These are phyloP conservation scores for Laticauda colubrina DNA, from an alignment of 2,113 vertebrate genomes.

Conservation along the genomic window DNA sequence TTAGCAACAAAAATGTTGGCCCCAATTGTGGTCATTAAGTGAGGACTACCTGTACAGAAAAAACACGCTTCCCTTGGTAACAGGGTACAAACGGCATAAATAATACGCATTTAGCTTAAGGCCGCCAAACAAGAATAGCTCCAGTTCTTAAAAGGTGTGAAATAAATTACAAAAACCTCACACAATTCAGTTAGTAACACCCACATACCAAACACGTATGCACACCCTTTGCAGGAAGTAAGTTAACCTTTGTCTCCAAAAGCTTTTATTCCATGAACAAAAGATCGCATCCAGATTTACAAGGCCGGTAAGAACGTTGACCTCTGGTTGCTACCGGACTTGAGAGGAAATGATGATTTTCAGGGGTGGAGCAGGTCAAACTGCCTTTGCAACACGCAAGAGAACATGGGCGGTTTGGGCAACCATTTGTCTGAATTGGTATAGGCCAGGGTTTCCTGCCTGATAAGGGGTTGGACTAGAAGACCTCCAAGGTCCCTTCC, in stretches of 20 bases:
- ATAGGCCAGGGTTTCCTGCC: not conserved
- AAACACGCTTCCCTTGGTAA: not conserved
- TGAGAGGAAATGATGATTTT: not conserved
- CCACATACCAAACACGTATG: too few species aligned
- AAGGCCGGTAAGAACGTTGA: not conserved
- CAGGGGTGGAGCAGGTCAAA: not conserved
- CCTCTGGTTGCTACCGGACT: not conserved
- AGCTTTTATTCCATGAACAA: conserved; percentile 18
- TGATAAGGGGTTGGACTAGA: not conserved
- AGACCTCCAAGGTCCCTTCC: not conserved
- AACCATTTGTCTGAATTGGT: not conserved
- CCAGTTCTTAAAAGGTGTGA: not conserved
- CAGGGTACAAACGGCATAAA: not conserved
- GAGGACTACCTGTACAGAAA: not conserved
- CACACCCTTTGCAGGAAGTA: not conserved
- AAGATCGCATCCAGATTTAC: not conserved
- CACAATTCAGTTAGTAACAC: not conserved
- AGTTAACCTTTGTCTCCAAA: not conserved
- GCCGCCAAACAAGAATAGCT: not conserved
- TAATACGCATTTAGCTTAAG: not conserved
- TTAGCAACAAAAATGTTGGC: too few species aligned
- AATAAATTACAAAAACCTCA: not conserved
- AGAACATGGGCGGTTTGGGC: not conserved
- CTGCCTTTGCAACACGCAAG: not conserved
- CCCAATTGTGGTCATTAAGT: too few species aligned